Evolutionary conservation across 2,113 vertebrate species (phyloP).

Genomic region (Saiga tatarica): DNA sequence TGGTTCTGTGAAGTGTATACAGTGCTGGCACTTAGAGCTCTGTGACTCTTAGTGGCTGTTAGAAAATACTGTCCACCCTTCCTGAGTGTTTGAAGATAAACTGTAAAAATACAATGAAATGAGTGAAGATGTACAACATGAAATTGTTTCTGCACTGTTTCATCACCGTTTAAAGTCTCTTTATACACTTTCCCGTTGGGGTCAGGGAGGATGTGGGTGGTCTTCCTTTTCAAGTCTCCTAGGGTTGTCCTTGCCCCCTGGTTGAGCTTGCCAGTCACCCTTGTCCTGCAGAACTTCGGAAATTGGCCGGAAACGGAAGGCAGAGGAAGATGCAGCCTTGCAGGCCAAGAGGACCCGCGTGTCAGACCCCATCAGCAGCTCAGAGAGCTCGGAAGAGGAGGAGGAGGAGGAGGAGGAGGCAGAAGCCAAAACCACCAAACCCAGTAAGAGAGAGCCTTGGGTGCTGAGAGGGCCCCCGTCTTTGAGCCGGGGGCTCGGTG

Average conservation of each 20-base stretch:
- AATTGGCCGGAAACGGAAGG: constrained; percentile 76
- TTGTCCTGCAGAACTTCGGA: constrained; percentile 77
- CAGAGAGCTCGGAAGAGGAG: constrained; percentile 86
- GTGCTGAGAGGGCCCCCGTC: neutral
- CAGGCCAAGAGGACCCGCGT: constrained; percentile 79
- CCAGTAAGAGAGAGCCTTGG: constrained; percentile 75
- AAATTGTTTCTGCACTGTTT: neutral
- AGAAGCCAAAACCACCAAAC: neutral
- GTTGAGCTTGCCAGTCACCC: neutral
- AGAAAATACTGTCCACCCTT: neutral
- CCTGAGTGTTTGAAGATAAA: neutral
- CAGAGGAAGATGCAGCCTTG: constrained; percentile 62
- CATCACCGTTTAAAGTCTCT: neutral
- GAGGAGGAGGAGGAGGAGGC: constrained; percentile 56
- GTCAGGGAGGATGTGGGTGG: neutral
- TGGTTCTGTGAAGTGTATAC: neutral
- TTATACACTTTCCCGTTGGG: neutral
- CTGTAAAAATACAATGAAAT: neutral
- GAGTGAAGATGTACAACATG: neutral
- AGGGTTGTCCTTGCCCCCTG: neutral
- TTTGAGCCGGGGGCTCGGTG: neutral
- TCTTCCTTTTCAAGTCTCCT: neutral
- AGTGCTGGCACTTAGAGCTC: neutral
- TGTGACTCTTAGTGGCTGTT: neutral
- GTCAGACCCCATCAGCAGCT: constrained; percentile 83